Evolutionary conservation across 2,888 invertebrate species (phyloP).

Genomic region (Pachliopta kotzebuea): DNA sequence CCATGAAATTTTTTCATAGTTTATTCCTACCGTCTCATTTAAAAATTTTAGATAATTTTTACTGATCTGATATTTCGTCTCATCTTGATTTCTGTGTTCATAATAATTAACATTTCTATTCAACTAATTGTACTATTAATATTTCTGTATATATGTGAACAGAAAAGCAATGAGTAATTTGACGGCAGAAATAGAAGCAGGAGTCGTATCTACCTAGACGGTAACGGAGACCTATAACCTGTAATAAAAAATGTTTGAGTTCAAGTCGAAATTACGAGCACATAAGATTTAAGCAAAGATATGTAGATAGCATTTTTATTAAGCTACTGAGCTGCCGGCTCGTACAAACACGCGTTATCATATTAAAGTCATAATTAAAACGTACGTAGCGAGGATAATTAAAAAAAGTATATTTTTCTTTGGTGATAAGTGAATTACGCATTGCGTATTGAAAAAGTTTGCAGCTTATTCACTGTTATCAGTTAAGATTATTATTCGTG

Average conservation of each 20-base stretch:
- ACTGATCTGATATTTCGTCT: too few relatives aligned
- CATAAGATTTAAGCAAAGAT: too few relatives aligned
- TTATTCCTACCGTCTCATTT: constrained; percentile 40
- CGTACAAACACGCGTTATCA: constrained; percentile 6
- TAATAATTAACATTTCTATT: too few relatives aligned
- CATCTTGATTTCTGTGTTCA: too few relatives aligned
- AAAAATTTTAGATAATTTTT: neutral
- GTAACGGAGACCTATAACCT: too few relatives aligned
- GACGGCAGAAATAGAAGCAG: too few relatives aligned
- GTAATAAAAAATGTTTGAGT: too few relatives aligned
- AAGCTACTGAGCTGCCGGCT: neutral
- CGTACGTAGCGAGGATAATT: neutral
- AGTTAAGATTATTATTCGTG: constrained; percentile 3
- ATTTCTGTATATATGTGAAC: neutral
- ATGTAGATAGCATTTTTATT: too few relatives aligned
- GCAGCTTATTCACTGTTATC: constrained; percentile 6
- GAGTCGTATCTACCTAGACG: too few relatives aligned
- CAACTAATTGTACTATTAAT: neutral
- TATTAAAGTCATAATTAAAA: constrained; percentile 8
- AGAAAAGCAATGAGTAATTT: neutral
- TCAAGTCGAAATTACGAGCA: too few relatives aligned
- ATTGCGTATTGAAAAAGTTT: neutral
- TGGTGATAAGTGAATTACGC: neutral
- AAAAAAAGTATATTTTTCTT: neutral
- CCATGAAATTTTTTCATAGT: constrained; percentile 47